Conservation (phyloP, 2,888 invertebrate genomes). For the Eupithecia exiguata region DNA sequence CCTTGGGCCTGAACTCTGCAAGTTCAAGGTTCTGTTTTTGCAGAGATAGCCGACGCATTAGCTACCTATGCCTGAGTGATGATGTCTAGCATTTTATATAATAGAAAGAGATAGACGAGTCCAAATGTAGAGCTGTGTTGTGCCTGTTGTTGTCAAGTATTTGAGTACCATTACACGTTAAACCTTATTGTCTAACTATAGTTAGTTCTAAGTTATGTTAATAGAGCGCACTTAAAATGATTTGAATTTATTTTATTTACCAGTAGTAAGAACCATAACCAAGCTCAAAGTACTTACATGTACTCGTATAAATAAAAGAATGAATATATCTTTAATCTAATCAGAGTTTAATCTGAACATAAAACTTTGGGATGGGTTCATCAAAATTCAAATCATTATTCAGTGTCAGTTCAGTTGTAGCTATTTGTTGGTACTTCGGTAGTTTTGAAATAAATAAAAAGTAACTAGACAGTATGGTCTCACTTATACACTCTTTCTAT, state of each 20-base stretch:
- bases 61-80: conserved; percentile 53
- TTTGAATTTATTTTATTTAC: too few species aligned
- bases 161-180: not conserved
- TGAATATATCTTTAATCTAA: too few species aligned
- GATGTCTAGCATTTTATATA: not conserved
- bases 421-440: not conserved
- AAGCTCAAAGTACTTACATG: too few species aligned
- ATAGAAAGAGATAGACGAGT: not conserved
- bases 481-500: too few species aligned
- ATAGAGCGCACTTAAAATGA: too few species aligned
- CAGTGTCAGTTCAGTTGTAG: not conserved
- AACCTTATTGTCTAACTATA: not conserved
- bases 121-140: not conserved
- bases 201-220: too few species aligned
- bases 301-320: too few species aligned
- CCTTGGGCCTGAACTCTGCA: conserved; percentile 78
- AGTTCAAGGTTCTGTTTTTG: conserved; percentile 83
- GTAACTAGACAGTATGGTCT: too few species aligned
- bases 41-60: conserved; percentile 67
- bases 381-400: not conserved
- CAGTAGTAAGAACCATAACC: too few species aligned
- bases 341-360: not conserved
- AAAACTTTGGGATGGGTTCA: not conserved
- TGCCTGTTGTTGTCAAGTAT: conserved; percentile 12
- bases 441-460: not conserved